These are phyloP conservation scores for Magallana angulata DNA, from an alignment of 1,140 invertebrate genomes.

Conservation along the genomic window DNA sequence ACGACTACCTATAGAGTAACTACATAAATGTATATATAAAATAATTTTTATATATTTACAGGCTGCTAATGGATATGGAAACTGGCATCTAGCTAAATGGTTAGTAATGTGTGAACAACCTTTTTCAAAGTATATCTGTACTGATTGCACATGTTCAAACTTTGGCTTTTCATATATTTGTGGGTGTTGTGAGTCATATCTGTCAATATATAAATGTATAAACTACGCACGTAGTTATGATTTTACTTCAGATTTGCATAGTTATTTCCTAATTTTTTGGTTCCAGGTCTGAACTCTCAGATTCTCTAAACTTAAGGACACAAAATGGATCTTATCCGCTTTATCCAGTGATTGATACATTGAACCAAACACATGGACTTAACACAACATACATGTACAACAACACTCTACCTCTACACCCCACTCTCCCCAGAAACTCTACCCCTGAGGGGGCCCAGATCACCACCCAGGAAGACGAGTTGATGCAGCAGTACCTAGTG, in stretches of 20 bases:
- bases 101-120: background rate
- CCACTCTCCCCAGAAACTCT: background rate
- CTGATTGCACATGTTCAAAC: too few species aligned
- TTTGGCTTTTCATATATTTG: too few species aligned
- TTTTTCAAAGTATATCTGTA: too few species aligned
- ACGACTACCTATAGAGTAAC: too few species aligned
- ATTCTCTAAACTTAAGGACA: background rate
- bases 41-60: too few species aligned
- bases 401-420: background rate
- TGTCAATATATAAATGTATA: too few species aligned
- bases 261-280: too few species aligned
- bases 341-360: background rate
- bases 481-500: conserved; percentile 3
- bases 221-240: too few species aligned
- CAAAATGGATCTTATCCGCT: background rate
- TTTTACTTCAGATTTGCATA: too few species aligned
- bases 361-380: background rate
- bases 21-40: too few species aligned
- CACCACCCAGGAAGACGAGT: background rate
- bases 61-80: background rate
- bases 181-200: too few species aligned
- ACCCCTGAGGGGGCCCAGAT: background rate
- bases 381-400: background rate
- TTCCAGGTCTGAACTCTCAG: background rate
- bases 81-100: conserved; percentile 51